Conservation (phyloP, 2,797 vertebrate species). For the Oceanodroma leucorhoa region DNA sequence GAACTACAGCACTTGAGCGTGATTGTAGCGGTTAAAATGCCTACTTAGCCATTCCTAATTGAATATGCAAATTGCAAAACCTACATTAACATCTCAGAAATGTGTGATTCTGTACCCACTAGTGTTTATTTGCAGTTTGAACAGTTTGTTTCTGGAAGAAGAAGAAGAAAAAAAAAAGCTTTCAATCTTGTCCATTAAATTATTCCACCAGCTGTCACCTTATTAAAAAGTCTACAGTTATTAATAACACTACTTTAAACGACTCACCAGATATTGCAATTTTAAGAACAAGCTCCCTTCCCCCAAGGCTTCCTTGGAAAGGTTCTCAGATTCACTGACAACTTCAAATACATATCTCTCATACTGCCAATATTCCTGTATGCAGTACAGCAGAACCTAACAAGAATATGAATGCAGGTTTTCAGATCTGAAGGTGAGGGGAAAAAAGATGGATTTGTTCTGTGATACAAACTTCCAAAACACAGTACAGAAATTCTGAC, state of each 20-base stretch:
- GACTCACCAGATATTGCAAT: not conserved
- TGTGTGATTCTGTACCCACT: constrained; percentile 43
- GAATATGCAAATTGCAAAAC: constrained; percentile 50
- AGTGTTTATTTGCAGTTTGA: constrained; percentile 62
- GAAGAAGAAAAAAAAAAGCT: not conserved
- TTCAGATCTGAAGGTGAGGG: not conserved
- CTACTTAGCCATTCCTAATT: constrained; percentile 17
- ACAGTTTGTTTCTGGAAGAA: constrained; percentile 54
- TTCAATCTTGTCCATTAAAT: constrained; percentile 40
- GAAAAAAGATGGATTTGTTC: not conserved
- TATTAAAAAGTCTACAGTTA: constrained; percentile 57
- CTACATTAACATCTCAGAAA: constrained; percentile 38
- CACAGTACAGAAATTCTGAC: not conserved
- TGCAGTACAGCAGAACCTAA: not conserved
- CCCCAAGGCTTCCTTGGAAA: not conserved
- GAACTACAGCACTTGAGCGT: fast-evolving
- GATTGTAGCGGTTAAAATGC: constrained; percentile 3
- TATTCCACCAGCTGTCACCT: constrained; percentile 54
- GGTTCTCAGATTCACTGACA: not conserved
- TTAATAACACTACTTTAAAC: constrained; percentile 55
- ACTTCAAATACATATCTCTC: not conserved
- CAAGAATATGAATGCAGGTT: not conserved
- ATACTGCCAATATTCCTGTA: constrained; percentile 10
- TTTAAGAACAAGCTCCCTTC: not conserved
- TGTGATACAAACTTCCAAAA: constrained; percentile 3